Conservation (phyloP, 2,888 invertebrate genomes). For the Ceramica pisi region DNA sequence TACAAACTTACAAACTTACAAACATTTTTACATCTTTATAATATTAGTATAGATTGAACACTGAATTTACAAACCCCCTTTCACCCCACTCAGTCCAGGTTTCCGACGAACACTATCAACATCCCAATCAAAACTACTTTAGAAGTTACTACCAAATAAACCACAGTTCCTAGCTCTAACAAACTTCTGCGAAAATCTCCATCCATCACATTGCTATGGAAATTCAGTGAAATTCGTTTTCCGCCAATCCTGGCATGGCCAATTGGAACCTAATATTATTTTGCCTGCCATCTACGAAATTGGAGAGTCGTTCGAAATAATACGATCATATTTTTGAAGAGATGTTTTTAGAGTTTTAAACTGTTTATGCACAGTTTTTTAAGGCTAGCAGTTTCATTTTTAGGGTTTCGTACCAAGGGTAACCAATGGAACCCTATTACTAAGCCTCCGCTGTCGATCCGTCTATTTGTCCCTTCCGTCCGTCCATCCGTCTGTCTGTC, state of each 20-base stretch:
- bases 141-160: neutral
- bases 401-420: no score
- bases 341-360: constrained; percentile 28
- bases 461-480: no score
- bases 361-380: neutral
- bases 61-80: no score
- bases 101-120: neutral
- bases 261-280: constrained; percentile 61
- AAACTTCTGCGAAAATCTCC: constrained; percentile 31
- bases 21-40: no score
- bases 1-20: no score
- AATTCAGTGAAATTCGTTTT: constrained; percentile 62
- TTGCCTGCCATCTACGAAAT: constrained; percentile 54
- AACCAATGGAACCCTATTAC: no score
- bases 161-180: constrained; percentile 16
- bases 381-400: neutral
- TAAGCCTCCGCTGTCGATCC: no score
- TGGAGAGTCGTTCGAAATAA: constrained; percentile 39
- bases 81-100: no score
- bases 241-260: constrained; percentile 48
- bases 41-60: no score
- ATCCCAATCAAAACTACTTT: neutral
- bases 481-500: no score
- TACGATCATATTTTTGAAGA: constrained; percentile 31
- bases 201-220: constrained; percentile 47